Evolutionary conservation across 2,113 vertebrate species (phyloP).

Genomic region (Barnardius zonarius): DNA sequence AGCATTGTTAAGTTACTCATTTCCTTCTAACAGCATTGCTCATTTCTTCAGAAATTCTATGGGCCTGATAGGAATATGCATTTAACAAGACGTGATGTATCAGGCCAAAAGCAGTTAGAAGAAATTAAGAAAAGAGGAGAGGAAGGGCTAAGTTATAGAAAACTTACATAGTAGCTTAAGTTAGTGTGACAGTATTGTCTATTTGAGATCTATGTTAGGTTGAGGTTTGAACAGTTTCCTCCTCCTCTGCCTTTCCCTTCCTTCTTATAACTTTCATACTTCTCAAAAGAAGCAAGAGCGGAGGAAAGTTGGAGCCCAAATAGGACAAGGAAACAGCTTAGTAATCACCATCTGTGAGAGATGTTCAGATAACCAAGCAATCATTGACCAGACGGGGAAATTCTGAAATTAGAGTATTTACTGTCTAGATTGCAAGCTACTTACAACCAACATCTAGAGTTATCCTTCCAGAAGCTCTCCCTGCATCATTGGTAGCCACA

Average conservation of each 20-base stretch:
- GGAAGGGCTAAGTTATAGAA: neutral
- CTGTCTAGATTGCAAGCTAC: neutral
- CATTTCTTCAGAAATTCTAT: neutral
- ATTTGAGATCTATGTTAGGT: neutral
- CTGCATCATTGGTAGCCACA: slow-evolving; percentile 86
- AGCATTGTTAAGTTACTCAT: accelerated
- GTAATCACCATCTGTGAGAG: neutral
- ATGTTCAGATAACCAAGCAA: neutral
- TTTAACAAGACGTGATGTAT: neutral
- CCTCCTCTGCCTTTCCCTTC: neutral
- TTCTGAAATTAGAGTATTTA: neutral
- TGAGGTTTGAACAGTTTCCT: neutral
- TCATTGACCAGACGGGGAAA: neutral
- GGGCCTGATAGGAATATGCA: neutral
- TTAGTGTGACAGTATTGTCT: neutral
- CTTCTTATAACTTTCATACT: neutral
- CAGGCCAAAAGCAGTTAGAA: neutral
- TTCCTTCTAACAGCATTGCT: neutral
- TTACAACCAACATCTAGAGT: slow-evolving; percentile 93
- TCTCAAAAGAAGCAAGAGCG: neutral
- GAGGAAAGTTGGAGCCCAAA: neutral
- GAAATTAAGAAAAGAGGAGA: neutral
- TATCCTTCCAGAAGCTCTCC: slow-evolving; percentile 84
- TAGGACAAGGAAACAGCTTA: neutral
- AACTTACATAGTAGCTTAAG: neutral